Percentiles rank a stretch among this genome's conserved stretches.
phyloP scores from a whole-genome alignment of 1,140 invertebrate species.

The Drosophila pruinosa region DNA sequence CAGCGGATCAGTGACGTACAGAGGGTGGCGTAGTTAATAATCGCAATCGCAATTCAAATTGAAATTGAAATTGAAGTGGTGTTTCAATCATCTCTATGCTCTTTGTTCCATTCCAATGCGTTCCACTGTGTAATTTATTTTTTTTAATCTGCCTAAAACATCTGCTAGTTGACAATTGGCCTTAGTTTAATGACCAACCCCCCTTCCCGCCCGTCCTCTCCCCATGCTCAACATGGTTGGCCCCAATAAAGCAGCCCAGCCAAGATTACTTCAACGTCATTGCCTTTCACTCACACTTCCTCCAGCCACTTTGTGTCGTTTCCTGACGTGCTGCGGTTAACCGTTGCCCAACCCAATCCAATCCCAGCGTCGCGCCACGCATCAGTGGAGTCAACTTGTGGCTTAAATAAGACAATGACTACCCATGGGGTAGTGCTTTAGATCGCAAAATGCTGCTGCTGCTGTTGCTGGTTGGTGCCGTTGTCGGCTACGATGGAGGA shows the following conservation, averaged over 20 bases:
- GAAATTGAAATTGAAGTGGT: background rate
- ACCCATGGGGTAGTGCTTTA: background rate
- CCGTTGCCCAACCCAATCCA: constrained; percentile 45
- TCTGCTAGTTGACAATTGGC: constrained; percentile 24
- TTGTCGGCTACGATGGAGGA: constrained; percentile 43
- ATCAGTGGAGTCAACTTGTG: constrained; percentile 22
- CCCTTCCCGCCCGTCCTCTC: background rate
- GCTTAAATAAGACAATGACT: constrained; percentile 19
- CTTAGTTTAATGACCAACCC: constrained; percentile 34
- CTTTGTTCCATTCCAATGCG: constrained; percentile 20
- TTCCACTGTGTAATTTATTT: background rate
- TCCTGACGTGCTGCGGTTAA: constrained; percentile 61
- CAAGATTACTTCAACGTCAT: background rate
- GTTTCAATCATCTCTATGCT: background rate
- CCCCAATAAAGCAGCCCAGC: constrained; percentile 42
- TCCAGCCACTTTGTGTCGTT: constrained; percentile 23
- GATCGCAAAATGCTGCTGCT: constrained; percentile 31
- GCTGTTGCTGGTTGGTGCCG: constrained; percentile 38
- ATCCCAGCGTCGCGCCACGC: constrained; percentile 6
- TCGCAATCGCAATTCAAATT: background rate
- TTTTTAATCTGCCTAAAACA: background rate
- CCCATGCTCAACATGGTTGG: constrained; percentile 12
- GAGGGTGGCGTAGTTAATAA: constrained; percentile 51
- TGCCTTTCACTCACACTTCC: constrained; percentile 61
- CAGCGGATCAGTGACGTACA: constrained; percentile 62